These are phyloP conservation scores for Chorisops tibialis DNA, from an alignment of 2,888 invertebrate genomes.

Conservation along the genomic window DNA sequence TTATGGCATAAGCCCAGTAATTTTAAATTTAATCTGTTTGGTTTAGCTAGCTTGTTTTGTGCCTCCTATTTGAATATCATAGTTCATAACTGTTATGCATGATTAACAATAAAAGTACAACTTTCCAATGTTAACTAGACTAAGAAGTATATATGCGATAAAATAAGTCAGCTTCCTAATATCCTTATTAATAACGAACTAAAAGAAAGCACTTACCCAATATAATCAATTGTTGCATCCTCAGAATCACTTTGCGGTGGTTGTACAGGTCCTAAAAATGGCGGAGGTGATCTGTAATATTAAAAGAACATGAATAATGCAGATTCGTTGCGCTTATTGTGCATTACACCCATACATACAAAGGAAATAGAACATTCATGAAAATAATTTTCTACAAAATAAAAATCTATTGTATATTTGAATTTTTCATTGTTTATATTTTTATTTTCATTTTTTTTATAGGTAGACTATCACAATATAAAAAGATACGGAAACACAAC, in stretches of 20 bases:
- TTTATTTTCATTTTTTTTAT: too few species aligned
- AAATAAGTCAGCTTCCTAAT: too few species aligned
- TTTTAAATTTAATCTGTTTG: too few species aligned
- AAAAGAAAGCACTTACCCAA: slow-evolving; percentile 28
- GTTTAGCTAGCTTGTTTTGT: too few species aligned
- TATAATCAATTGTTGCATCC: slow-evolving; percentile 27
- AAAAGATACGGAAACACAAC: background rate
- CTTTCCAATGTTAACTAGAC: too few species aligned
- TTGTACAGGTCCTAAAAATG: slow-evolving; percentile 28
- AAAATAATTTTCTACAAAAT: slow-evolving; percentile 4
- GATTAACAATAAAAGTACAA: too few species aligned
- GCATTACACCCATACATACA: background rate
- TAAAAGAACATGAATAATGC: slow-evolving; percentile 2
- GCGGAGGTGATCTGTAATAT: slow-evolving; percentile 28
- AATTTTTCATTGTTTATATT: background rate
- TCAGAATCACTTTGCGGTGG: slow-evolving; percentile 23
- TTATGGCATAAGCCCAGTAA: too few species aligned
- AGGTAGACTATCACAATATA: background rate
- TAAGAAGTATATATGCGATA: too few species aligned
- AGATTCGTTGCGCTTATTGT: background rate
- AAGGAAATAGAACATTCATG: background rate
- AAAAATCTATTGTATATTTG: background rate
- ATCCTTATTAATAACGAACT: too few species aligned
- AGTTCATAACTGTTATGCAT: too few species aligned
- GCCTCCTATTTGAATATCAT: too few species aligned